Percentiles rank a stretch among this genome's conserved stretches.
Evolutionary conservation across 2,797 vertebrate species (phyloP).

Genomic region (Champsocephalus esox): DNA sequence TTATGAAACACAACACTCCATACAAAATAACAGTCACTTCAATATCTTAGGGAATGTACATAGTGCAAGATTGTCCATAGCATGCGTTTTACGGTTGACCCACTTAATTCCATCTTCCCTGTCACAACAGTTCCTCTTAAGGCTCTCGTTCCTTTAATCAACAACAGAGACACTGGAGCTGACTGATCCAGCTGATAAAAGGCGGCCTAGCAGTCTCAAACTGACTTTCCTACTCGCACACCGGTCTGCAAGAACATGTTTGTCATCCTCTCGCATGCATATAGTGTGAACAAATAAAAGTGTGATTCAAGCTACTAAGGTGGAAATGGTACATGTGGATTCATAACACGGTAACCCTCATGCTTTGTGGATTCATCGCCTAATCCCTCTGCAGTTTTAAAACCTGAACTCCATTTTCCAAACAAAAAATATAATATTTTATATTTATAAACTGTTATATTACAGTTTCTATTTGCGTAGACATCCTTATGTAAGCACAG

Average conservation of each 20-base stretch:
- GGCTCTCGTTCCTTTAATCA: constrained; percentile 9
- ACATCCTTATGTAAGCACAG: constrained; percentile 64
- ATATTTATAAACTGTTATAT: neutral
- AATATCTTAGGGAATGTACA: no score
- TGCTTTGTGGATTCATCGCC: neutral
- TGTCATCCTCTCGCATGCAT: constrained; percentile 13
- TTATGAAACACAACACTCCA: no score
- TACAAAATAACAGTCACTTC: no score
- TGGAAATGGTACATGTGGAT: constrained; percentile 28
- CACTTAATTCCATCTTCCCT: constrained; percentile 22
- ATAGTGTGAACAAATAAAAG: constrained; percentile 35
- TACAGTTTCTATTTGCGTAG: constrained; percentile 31
- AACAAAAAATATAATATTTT: neutral
- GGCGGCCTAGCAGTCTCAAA: constrained; percentile 14
- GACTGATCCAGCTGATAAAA: constrained; percentile 43
- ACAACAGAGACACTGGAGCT: constrained; percentile 33
- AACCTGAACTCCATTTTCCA: neutral
- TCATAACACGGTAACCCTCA: neutral
- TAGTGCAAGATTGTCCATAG: no score
- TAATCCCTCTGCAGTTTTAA: neutral
- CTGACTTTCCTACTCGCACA: neutral
- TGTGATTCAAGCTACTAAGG: constrained; percentile 33
- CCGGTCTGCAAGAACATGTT: neutral
- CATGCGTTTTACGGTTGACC: neutral
- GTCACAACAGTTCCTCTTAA: constrained; percentile 45